Evolutionary conservation across 2,113 vertebrate genomes (phyloP).

Genomic region (Toxotes chatareus): DNA sequence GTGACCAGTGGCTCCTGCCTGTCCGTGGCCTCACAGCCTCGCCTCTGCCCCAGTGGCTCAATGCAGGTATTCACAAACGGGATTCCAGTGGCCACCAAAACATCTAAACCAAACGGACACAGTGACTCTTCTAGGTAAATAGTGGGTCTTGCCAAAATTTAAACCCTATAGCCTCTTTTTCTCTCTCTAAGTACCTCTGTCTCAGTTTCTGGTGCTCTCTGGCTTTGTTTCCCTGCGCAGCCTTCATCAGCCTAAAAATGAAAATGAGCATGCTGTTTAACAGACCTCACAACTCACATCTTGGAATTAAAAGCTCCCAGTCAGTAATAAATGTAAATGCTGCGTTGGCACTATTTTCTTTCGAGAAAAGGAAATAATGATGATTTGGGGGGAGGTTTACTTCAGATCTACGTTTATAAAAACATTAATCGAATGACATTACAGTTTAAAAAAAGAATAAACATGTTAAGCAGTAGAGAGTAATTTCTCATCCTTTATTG

Average conservation of each 20-base stretch:
- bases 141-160: conserved; percentile 55
- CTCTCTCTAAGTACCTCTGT: conserved; percentile 13
- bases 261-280: conserved; percentile 60
- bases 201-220: conserved; percentile 51
- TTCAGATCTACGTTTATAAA: conserved; percentile 54
- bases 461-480: conserved; percentile 49
- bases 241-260: conserved; percentile 55
- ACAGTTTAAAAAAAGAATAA: conserved; percentile 52
- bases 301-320: conserved; percentile 65
- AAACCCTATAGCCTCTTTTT: conserved; percentile 31
- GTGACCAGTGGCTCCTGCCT: conserved; percentile 81
- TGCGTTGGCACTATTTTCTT: conserved; percentile 61
- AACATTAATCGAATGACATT: conserved; percentile 61
- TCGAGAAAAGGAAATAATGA: conserved; percentile 57
- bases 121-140: conserved; percentile 83
- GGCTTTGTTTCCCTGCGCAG: conserved; percentile 55
- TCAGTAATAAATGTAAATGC: conserved; percentile 72
- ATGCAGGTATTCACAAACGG: conserved; percentile 83
- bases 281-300: conserved; percentile 62
- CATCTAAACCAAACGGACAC: conserved; percentile 75
- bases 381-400: conserved; percentile 62
- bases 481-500: conserved; percentile 63
- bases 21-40: conserved; percentile 72
- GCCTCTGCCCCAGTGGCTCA: conserved; percentile 70
- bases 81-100: conserved; percentile 79